These are phyloP conservation scores for Thecocarcelia acutangulata DNA, from an alignment of 2,888 invertebrate species.

Conservation along the genomic window DNA sequence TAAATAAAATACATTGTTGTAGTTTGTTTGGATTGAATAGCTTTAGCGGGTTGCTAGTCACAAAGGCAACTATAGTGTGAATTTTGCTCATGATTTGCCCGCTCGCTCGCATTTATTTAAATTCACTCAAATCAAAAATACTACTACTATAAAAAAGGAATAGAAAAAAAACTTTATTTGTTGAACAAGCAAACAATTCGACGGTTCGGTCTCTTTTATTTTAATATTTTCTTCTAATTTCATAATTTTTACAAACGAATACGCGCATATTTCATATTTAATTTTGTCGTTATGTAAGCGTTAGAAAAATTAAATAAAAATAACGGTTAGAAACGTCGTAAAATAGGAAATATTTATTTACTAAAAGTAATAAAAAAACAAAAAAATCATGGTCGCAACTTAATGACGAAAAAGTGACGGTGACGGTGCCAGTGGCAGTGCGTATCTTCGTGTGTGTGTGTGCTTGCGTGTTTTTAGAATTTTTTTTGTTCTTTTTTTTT, in stretches of 20 bases:
- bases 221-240: conserved; percentile 54
- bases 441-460: conserved; percentile 25
- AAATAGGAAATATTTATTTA: conserved; percentile 4
- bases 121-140: conserved; percentile 55
- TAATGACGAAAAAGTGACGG: conserved; percentile 3
- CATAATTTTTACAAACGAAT: conserved; percentile 59
- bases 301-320: conserved; percentile 44
- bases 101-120: conserved; percentile 50
- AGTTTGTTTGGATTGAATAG: conserved; percentile 3
- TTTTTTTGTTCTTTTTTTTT: conserved; percentile 11
- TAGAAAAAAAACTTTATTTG: conserved; percentile 60
- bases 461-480: not conserved
- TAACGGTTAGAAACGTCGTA: conserved; percentile 39
- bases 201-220: conserved; percentile 47
- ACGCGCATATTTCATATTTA: conserved; percentile 55
- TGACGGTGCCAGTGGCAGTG: conserved; percentile 19
- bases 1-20: conserved; percentile 9
- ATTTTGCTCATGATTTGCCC: conserved; percentile 25
- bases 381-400: conserved; percentile 35
- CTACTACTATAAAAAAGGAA: conserved; percentile 2
- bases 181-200: conserved; percentile 45
- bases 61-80: conserved; percentile 14
- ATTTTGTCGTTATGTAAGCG: conserved; percentile 65
- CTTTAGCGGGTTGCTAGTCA: conserved; percentile 21
- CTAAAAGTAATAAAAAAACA: not conserved